Evolutionary conservation across 1,140 invertebrate genomes (phyloP).

Genomic region (Pectinophora gossypiella): DNA sequence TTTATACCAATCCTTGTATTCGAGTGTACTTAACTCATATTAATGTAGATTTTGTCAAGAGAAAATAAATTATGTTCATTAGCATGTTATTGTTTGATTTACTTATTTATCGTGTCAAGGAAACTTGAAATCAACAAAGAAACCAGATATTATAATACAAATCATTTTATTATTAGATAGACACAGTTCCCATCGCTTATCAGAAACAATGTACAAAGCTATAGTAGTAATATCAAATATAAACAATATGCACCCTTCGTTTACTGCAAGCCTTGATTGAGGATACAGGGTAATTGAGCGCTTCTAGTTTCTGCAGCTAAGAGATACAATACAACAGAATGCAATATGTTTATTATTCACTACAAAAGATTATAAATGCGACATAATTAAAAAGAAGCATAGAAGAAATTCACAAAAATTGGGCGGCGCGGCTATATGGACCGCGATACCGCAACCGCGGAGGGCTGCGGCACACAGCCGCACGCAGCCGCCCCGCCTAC

Average conservation of each 20-base stretch:
- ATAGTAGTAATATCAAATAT: slow-evolving; percentile 77
- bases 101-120: slow-evolving; percentile 8
- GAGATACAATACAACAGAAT: slow-evolving; percentile 67
- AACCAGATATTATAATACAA: slow-evolving; percentile 70
- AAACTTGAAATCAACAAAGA: slow-evolving; percentile 23
- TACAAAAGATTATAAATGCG: slow-evolving; percentile 68
- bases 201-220: slow-evolving; percentile 78
- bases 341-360: slow-evolving; percentile 69
- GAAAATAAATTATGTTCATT: slow-evolving; percentile 72
- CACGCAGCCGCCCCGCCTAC: slow-evolving; percentile 17
- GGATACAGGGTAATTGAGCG: slow-evolving; percentile 74
- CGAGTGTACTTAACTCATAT: slow-evolving; percentile 72
- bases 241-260: slow-evolving; percentile 76
- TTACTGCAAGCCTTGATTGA: slow-evolving; percentile 75
- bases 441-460: slow-evolving; percentile 12
- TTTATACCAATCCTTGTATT: slow-evolving; percentile 74
- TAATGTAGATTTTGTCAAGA: slow-evolving; percentile 75
- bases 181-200: slow-evolving; percentile 77
- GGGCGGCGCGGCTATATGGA: slow-evolving; percentile 16
- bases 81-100: slow-evolving; percentile 42
- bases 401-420: no score
- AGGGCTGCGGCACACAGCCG: slow-evolving; percentile 10
- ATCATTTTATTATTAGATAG: slow-evolving; percentile 77
- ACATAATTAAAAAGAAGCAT: slow-evolving; percentile 63
- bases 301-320: slow-evolving; percentile 72